Conservation (phyloP, 2,888 invertebrate genomes). For the Oscheius sp. region DNA sequence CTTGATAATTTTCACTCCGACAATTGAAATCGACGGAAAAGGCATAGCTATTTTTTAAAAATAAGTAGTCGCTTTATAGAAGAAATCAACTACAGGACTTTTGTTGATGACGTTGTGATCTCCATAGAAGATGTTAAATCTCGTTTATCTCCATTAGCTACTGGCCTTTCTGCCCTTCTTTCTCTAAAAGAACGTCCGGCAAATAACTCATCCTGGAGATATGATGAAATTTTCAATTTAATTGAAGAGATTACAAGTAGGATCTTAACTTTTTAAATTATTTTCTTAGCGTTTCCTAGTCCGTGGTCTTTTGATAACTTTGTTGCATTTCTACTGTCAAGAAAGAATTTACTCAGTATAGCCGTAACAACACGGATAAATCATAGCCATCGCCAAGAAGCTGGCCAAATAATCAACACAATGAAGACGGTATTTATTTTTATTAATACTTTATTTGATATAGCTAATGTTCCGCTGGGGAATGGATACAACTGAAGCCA, state of each 20-base stretch:
- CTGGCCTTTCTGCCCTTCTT: neutral
- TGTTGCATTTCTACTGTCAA: slow-evolving; percentile 6
- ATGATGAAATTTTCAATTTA: slow-evolving; percentile 10
- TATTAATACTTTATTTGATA: neutral
- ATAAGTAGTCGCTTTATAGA: neutral
- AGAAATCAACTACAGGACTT: neutral
- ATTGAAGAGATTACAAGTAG: slow-evolving; percentile 16
- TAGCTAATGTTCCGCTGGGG: slow-evolving; percentile 15
- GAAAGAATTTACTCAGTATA: slow-evolving; percentile 2
- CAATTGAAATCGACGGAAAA: neutral
- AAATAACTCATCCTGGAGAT: neutral
- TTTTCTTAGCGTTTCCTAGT: slow-evolving; percentile 7
- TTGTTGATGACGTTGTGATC: slow-evolving; percentile 8
- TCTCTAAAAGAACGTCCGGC: neutral
- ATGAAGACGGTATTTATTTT: slow-evolving; percentile 5
- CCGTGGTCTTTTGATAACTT: slow-evolving; percentile 25
- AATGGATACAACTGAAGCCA: neutral
- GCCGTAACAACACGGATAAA: slow-evolving; percentile 27
- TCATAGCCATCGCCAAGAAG: slow-evolving; percentile 5
- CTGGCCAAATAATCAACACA: slow-evolving; percentile 12
- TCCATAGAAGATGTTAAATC: neutral
- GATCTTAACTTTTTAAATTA: neutral
- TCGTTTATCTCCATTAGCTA: neutral
- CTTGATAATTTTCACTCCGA: slow-evolving; percentile 9
- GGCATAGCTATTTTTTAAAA: neutral